Evolutionary conservation across 2,888 invertebrate genomes (phyloP).

Genomic region (Diadegma fenestrale): DNA sequence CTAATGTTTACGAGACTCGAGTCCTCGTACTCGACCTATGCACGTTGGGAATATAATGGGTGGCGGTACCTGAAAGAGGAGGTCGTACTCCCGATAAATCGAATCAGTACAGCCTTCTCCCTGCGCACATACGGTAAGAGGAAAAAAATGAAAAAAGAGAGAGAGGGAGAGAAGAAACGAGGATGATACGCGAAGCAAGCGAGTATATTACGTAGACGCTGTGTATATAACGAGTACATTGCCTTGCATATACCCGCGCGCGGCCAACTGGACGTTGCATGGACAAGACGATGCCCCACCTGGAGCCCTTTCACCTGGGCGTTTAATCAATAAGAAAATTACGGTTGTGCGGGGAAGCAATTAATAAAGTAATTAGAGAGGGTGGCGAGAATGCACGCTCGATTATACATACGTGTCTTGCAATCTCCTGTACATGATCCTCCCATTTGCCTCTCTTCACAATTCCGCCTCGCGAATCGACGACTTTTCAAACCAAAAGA

Average conservation of each 20-base stretch:
- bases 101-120: conserved; percentile 52
- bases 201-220: conserved; percentile 60
- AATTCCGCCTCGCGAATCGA: conserved; percentile 52
- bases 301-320: conserved; percentile 59
- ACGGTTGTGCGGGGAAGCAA: conserved; percentile 74
- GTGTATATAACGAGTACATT: conserved; percentile 61
- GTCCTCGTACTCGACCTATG: conserved; percentile 44
- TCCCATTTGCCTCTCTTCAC: conserved; percentile 39
- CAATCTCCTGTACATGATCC: conserved; percentile 46
- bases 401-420: conserved; percentile 48
- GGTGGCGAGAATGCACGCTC: conserved; percentile 65
- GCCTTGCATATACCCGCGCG: not conserved
- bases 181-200: conserved; percentile 41
- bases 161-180: conserved; percentile 24
- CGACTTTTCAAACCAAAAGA: conserved; percentile 6
- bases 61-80: conserved; percentile 68
- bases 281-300: conserved; percentile 38
- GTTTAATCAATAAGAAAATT: conserved; percentile 70
- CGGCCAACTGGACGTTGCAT: conserved; percentile 30
- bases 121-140: conserved; percentile 26
- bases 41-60: conserved; percentile 44
- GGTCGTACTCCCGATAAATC: conserved; percentile 69
- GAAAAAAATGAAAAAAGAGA: conserved; percentile 23
- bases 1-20: conserved; percentile 64
- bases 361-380: conserved; percentile 78